phyloP scores from a whole-genome alignment of 2,888 invertebrate species.

The Congeria kusceri region DNA sequence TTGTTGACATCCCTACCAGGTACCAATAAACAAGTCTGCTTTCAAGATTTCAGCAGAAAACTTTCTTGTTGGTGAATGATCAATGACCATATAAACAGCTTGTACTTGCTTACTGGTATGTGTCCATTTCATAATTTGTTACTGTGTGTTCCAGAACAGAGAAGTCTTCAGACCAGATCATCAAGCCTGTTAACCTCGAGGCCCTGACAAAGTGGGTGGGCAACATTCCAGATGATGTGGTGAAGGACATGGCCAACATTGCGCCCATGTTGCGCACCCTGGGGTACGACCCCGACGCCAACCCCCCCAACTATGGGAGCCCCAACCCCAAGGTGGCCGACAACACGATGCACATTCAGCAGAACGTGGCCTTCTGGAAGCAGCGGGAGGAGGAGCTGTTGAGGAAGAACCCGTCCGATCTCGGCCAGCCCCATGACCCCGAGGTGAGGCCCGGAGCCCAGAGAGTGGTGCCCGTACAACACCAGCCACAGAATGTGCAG shows the following conservation, averaged over 20 bases:
- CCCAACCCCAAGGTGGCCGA: constrained; percentile 88
- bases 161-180: constrained; percentile 99
- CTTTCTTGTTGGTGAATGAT: no score
- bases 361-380: constrained; percentile 84
- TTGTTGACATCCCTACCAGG: no score
- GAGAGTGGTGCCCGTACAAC: background rate
- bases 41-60: no score
- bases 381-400: constrained; percentile 75
- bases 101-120: no score
- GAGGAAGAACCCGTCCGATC: constrained; percentile 21
- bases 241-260: constrained; percentile 95
- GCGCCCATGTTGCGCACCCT: constrained; percentile 96
- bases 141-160: constrained; percentile 91
- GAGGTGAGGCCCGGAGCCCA: background rate
- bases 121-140: no score
- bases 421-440: constrained; percentile 9
- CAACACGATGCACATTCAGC: constrained; percentile 85
- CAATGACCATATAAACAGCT: no score
- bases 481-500: background rate
- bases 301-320: constrained; percentile 97
- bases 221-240: constrained; percentile 91
- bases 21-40: no score
- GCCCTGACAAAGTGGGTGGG: constrained; percentile 90
- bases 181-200: constrained; percentile 98
- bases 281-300: constrained; percentile 97